Conservation (phyloP, 2,888 invertebrate species). For the Heliconius hortense region DNA sequence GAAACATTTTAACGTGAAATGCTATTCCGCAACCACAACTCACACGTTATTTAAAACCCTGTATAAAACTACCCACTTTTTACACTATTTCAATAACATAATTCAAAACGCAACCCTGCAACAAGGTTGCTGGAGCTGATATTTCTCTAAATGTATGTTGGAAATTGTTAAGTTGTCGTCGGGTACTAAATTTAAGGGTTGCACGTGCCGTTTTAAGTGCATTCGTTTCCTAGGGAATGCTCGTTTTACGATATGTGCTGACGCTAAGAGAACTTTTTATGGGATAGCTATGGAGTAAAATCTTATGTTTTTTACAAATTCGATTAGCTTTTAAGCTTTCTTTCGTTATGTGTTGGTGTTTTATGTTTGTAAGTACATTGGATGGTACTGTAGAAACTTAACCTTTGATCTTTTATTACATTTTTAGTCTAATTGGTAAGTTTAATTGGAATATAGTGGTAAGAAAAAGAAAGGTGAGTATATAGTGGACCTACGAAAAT, state of each 20-base stretch:
- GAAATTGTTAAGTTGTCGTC: slow-evolving; percentile 39
- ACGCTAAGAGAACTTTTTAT: slow-evolving; percentile 42
- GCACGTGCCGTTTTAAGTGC: slow-evolving; percentile 46
- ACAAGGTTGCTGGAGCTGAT: slow-evolving; percentile 17
- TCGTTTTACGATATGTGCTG: slow-evolving; percentile 45
- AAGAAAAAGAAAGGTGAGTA: too few species aligned
- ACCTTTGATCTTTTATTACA: neutral
- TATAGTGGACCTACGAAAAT: too few species aligned
- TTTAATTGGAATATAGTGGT: neutral
- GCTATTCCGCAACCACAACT: slow-evolving; percentile 14
- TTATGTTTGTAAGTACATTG: neutral
- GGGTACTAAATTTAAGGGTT: slow-evolving; percentile 42
- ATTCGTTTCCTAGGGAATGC: slow-evolving; percentile 45
- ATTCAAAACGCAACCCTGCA: slow-evolving; percentile 22
- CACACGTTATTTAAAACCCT: slow-evolving; percentile 30
- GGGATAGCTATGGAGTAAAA: slow-evolving; percentile 30
- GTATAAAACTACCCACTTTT: slow-evolving; percentile 36
- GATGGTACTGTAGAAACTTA: too few species aligned
- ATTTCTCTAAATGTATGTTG: slow-evolving; percentile 15
- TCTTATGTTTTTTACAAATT: slow-evolving; percentile 9
- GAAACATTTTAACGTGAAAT: slow-evolving; percentile 16
- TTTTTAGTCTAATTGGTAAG: neutral
- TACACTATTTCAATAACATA: slow-evolving; percentile 15
- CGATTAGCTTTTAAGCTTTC: slow-evolving; percentile 8
- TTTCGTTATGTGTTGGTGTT: neutral